Conservation (phyloP, 2,888 invertebrate species). For the Idaea aversata region DNA sequence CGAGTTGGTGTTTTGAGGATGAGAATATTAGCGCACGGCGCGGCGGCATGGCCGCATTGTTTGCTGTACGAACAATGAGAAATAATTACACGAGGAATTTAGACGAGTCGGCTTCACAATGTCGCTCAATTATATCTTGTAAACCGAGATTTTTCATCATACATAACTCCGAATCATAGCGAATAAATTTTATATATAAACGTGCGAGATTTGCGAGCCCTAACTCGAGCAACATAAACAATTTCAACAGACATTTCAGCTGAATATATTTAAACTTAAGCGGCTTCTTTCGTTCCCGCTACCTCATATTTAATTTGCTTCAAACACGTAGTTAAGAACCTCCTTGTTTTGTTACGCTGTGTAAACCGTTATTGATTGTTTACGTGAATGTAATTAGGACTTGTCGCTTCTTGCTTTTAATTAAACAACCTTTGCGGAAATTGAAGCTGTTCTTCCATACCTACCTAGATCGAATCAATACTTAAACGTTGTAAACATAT, state of each 20-base stretch:
- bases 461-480: neutral
- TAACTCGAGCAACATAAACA: neutral
- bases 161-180: neutral
- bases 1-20: constrained; percentile 17
- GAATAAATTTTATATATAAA: neutral
- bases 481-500: neutral
- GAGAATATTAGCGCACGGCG: constrained; percentile 25
- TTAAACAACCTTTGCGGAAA: neutral
- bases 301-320: no score
- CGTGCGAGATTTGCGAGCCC: neutral
- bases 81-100: constrained; percentile 37
- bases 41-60: constrained; percentile 34
- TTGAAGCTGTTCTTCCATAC: neutral
- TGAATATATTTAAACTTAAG: neutral
- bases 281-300: no score
- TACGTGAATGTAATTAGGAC: neutral
- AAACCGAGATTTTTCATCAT: constrained; percentile 11
- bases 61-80: constrained; percentile 37
- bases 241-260: neutral
- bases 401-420: neutral
- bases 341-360: neutral
- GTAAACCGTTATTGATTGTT: neutral
- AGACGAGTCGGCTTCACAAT: constrained; percentile 29
- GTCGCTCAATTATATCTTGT: constrained; percentile 16
- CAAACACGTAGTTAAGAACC: no score